phyloP scores from a whole-genome alignment of 2,113 vertebrate species.

The Platycercus adscitus region DNA sequence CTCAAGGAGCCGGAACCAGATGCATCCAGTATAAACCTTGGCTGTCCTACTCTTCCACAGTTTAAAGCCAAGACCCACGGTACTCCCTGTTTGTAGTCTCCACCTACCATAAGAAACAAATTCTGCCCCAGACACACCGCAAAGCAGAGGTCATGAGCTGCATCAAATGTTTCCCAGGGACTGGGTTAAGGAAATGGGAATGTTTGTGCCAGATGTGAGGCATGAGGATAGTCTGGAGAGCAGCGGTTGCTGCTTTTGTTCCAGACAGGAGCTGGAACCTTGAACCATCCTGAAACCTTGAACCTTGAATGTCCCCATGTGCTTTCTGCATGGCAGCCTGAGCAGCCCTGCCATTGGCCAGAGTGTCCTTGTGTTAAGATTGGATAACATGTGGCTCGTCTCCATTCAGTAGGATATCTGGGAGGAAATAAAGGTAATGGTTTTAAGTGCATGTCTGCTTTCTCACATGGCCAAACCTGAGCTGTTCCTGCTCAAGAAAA shows the following conservation, averaged over 20 bases:
- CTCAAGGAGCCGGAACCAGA: background rate
- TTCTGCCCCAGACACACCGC: background rate
- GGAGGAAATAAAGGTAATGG: background rate
- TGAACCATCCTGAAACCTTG: background rate
- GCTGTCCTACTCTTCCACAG: background rate
- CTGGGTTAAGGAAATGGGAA: background rate
- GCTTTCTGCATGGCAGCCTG: fast-evolving
- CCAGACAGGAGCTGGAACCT: background rate
- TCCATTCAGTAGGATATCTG: background rate
- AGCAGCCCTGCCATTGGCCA: background rate
- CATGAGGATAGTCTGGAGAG: background rate
- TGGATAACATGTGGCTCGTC: background rate
- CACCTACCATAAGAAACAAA: background rate
- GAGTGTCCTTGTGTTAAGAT: background rate
- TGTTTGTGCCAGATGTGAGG: background rate
- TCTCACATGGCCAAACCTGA: background rate
- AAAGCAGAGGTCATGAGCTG: background rate
- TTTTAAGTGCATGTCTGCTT: background rate
- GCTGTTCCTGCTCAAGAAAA: background rate
- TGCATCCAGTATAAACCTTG: background rate
- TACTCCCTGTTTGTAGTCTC: background rate
- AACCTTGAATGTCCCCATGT: background rate
- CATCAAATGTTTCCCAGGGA: background rate
- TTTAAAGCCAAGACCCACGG: background rate
- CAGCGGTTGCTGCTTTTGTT: background rate